These are phyloP conservation scores for Nephrotoma appendiculata DNA, from an alignment of 2,888 invertebrate genomes.

Conservation along the genomic window DNA sequence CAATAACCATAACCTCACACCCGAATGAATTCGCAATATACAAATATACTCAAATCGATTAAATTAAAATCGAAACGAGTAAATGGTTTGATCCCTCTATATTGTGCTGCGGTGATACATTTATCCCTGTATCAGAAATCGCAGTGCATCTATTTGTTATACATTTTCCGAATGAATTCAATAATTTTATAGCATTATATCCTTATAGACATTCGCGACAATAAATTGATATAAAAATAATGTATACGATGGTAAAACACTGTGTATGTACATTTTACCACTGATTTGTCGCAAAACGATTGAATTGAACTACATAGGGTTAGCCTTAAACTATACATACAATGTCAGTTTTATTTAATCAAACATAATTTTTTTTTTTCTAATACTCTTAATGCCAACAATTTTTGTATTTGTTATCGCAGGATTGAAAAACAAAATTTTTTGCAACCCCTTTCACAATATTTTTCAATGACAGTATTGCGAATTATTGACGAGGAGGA, in stretches of 20 bases:
- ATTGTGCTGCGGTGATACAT: background rate
- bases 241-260: background rate
- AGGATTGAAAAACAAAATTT: background rate
- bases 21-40: background rate
- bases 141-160: background rate
- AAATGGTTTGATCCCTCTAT: background rate
- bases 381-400: background rate
- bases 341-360: background rate
- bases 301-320: background rate
- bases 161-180: background rate
- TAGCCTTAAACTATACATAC: background rate
- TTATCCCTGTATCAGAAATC: background rate
- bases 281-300: too few relatives aligned
- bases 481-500: background rate
- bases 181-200: background rate
- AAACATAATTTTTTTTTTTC: background rate
- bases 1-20: background rate
- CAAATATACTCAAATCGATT: background rate
- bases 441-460: background rate
- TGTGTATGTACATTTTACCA: too few relatives aligned
- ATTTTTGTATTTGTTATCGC: background rate
- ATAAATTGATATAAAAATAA: background rate
- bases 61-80: background rate
- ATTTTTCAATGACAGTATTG: background rate
- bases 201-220: background rate